Conservation (phyloP, 2,888 invertebrate genomes). For the Schizaphis graminum region DNA sequence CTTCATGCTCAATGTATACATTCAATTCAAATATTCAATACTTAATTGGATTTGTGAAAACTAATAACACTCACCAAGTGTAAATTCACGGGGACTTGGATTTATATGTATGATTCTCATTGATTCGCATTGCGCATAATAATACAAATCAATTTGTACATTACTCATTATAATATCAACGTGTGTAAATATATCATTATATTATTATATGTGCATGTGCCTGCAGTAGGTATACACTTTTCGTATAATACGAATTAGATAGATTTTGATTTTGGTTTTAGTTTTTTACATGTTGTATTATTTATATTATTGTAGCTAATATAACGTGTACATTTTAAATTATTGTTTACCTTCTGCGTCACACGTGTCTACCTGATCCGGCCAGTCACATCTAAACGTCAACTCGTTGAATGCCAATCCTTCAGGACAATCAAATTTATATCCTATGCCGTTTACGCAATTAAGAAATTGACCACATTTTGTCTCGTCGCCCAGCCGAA, state of each 20-base stretch:
- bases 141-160: background rate
- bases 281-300: background rate
- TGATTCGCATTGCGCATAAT: background rate
- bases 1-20: background rate
- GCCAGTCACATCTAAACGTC: conserved; percentile 87
- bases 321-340: background rate
- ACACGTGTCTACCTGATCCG: conserved; percentile 85
- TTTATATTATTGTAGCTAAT: background rate
- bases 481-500: conserved; percentile 77
- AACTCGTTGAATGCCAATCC: conserved; percentile 84
- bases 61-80: background rate
- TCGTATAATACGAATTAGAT: background rate
- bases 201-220: background rate
- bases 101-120: background rate
- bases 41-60: background rate
- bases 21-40: background rate
- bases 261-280: background rate
- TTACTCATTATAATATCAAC: background rate
- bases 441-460: conserved; percentile 83
- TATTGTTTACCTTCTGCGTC: conserved; percentile 80
- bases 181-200: background rate
- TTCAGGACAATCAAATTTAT: conserved; percentile 83
- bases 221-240: background rate
- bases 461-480: conserved; percentile 86
- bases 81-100: background rate